phyloP scores from a whole-genome alignment of 1,140 invertebrate species.

The Brachionus manjavacas region DNA sequence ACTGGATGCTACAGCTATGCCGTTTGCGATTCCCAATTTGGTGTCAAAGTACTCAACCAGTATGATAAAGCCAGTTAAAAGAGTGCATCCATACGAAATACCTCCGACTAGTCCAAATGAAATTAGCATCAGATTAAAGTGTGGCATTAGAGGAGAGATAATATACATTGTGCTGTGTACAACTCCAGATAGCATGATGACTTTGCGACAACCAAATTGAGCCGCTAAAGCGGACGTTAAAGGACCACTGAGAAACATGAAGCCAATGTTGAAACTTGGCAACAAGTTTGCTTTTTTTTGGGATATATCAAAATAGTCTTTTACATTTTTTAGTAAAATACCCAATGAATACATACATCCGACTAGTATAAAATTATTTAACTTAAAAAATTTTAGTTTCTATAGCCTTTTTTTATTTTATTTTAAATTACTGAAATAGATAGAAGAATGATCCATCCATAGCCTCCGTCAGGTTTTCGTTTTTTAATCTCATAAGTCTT shows the following conservation, averaged over 20 bases:
- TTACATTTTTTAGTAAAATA: neutral
- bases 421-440: neutral
- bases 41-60: slow-evolving; percentile 88
- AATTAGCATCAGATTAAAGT: slow-evolving; percentile 70
- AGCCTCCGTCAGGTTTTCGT: slow-evolving; percentile 14
- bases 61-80: slow-evolving; percentile 68
- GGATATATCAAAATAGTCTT: neutral
- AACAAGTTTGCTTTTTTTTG: neutral
- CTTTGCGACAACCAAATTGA: slow-evolving; percentile 78
- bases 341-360: slow-evolving; percentile 11
- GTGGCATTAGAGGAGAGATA: slow-evolving; percentile 70
- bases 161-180: slow-evolving; percentile 70
- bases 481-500: too few species aligned
- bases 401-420: neutral
- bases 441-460: slow-evolving; percentile 8
- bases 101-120: slow-evolving; percentile 72
- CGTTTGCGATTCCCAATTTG: slow-evolving; percentile 80
- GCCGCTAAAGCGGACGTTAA: slow-evolving; percentile 78
- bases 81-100: neutral
- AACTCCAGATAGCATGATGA: slow-evolving; percentile 76
- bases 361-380: neutral
- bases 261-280: neutral
- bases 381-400: neutral
- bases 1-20: slow-evolving; percentile 65
- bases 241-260: slow-evolving; percentile 58